phyloP scores from a whole-genome alignment of 2,113 vertebrate species.

The Sisor rabdophorus region DNA sequence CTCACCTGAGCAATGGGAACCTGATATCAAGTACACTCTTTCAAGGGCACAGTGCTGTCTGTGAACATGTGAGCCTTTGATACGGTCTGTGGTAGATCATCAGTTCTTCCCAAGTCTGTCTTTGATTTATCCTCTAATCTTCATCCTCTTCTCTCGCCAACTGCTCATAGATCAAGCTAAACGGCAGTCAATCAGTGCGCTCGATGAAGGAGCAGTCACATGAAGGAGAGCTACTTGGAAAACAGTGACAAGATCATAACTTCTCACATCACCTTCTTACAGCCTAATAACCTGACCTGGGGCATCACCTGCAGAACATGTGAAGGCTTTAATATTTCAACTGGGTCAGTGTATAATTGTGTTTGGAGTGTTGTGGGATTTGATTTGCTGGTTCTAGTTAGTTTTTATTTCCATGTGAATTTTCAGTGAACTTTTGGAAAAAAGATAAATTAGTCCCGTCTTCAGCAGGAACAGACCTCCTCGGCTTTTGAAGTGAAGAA shows the following conservation, averaged over 20 bases:
- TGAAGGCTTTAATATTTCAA: not conserved
- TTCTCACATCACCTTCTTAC: constrained; percentile 3
- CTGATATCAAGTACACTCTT: not conserved
- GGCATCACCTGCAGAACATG: not conserved
- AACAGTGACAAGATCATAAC: constrained; percentile 18
- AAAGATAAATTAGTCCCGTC: not conserved
- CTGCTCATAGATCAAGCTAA: constrained; percentile 40
- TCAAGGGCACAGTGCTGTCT: constrained; percentile 25
- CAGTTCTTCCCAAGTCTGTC: constrained; percentile 23
- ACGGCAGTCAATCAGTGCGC: constrained; percentile 28
- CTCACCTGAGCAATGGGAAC: not conserved
- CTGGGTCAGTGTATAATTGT: not conserved
- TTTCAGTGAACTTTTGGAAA: not conserved
- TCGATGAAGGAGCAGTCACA: constrained; percentile 24
- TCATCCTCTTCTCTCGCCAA: constrained; percentile 38
- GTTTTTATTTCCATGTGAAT: not conserved
- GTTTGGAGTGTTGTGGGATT: not conserved
- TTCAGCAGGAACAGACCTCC: not conserved
- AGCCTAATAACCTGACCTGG: not conserved
- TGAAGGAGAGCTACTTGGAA: constrained; percentile 13
- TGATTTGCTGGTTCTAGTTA: too few species aligned
- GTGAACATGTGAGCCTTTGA: constrained; percentile 41
- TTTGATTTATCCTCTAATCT: constrained; percentile 51
- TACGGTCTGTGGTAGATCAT: constrained; percentile 35
- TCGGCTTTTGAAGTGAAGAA: not conserved